Base-by-base conservation (phyloP, 64 coral and sea anemone genomes). In the Pachyseris speciosa region DNA sequence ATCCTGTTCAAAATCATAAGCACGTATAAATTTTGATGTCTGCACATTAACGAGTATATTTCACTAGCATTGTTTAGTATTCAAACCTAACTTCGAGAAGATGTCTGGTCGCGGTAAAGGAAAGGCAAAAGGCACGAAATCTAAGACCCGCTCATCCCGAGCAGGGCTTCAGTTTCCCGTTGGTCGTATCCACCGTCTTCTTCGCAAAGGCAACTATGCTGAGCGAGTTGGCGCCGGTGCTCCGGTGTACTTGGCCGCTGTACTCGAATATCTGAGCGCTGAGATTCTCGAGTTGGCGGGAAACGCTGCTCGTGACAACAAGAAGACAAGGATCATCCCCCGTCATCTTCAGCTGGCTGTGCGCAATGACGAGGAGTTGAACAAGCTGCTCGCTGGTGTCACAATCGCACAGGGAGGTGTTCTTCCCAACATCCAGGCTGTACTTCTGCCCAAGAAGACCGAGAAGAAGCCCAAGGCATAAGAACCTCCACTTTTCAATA, bases 301-400 rank as follows among this genome's bases (percentile, higher is more conserved):
- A 29, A 69, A 69, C 32, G 65, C 65, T 69, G 65, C 65, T 69
- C 65, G 65, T 69, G 65, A 69, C 65, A 69, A 69, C 32, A 69
- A 69, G 65, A 69, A 69, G 65, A 69, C 65, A 13, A 57, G 65
- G 28, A 69, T 69, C 32, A 69, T 69, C 65, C 65, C 65, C 65
- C 65, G 65, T 69, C 65, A 69, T 17, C 65, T 69, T 69, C 65
- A 69, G 65, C 65, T 69, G 29, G 65, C 65, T 69, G 65, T 69
- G 0, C 65, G 65, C 28, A 69, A 69, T 69, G 65, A 69, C 17
- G 65, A 69, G 17, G 65, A 69, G 65, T 37, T 69, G 32, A 69
- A 69, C 31, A 69, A 69, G 36, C 65, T 69, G 65, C 65, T 69
- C 65, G 31, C 65, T 33, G 65, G 65, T 69, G 65, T 69, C 65